Base-by-base conservation (phyloP, 2,797 vertebrate genomes). In the Lophotriccus pileatus region DNA sequence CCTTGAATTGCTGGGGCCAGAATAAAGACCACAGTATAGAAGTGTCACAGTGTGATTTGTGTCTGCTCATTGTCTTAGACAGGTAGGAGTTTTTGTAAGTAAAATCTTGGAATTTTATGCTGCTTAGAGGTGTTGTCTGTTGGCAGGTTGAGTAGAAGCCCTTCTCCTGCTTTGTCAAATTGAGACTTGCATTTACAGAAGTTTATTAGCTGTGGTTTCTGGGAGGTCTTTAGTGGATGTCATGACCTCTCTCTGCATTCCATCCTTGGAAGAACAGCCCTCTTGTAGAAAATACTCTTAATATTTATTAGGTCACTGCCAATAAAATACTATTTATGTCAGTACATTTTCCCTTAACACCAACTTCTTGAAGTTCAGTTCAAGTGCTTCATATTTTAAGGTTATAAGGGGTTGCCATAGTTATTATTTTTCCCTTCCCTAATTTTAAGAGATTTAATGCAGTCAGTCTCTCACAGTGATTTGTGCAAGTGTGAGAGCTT, bases 61-160 rank as follows among this genome's bases (percentile, higher is more conserved):
- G 23, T 41, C 67, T 78, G 2, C 21, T 39, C 19, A 1, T 27
- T 73, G 14, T 47, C 20, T 43, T 53, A 36, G 28, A 14, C 18
- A 49, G 20, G 44, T 43, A 34, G 17, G 69, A 73, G 15, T 1
- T 69, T 78, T 72, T 66, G 11, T 72, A 17, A 28, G 21, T 58
- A 24, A 84, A 89, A 67, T 30, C 1, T 0, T 28, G 44, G 41
- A 4, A 6, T 76, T 63, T 16, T 84, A 7, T 0, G 0, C 52
- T 63, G 37, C 56, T 79, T 44, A 41, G 6, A 9, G 32, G 5
- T 17, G 22, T 46, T 75, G 28, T 41, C 20, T 63, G 56, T 58
- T 63, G 32, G 49, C 36, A 83, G 63, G 21, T 14, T 67, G 30
- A 47, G 52, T 37, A 37, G 12, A 85, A 77, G 9, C 32, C 47